These are phyloP conservation scores for Tenodera sinensis DNA, from an alignment of 2,888 invertebrate species.

Conservation along the genomic window DNA sequence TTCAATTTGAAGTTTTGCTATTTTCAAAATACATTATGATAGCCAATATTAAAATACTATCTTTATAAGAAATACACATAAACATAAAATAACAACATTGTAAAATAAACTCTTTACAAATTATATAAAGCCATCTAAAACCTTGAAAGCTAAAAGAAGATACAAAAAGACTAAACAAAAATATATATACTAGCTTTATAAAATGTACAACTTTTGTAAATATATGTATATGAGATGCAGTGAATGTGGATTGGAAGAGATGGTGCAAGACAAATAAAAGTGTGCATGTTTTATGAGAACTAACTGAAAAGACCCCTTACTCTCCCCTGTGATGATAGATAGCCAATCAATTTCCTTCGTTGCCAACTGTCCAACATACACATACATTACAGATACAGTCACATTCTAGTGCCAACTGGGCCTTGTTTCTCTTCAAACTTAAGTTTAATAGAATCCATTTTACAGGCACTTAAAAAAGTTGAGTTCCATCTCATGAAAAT, in stretches of 20 bases:
- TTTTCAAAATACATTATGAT: not conserved
- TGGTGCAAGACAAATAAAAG: not conserved
- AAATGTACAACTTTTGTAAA: not conserved
- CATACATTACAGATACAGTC: not conserved
- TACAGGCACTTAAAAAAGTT: slow-evolving; percentile 16
- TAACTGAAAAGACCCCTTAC: not conserved
- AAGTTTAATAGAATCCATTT: not conserved
- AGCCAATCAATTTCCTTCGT: not conserved
- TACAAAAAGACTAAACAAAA: not conserved
- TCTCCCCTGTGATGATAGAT: not conserved
- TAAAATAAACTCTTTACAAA: not conserved
- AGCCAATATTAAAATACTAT: not conserved
- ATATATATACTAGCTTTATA: not conserved
- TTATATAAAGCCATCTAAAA: slow-evolving; percentile 1
- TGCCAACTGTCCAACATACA: not conserved
- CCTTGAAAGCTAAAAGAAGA: not conserved
- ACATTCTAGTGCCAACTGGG: not conserved
- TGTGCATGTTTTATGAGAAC: not conserved
- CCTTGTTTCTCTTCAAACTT: not conserved
- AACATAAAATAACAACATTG: not conserved
- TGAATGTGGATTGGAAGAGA: not conserved
- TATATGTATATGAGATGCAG: not conserved
- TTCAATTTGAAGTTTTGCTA: not conserved
- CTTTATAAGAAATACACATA: not conserved
- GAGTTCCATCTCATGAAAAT: not conserved